Base-by-base conservation (phyloP, 2,797 vertebrate genomes). In the Enteromius anoplus region DNA sequence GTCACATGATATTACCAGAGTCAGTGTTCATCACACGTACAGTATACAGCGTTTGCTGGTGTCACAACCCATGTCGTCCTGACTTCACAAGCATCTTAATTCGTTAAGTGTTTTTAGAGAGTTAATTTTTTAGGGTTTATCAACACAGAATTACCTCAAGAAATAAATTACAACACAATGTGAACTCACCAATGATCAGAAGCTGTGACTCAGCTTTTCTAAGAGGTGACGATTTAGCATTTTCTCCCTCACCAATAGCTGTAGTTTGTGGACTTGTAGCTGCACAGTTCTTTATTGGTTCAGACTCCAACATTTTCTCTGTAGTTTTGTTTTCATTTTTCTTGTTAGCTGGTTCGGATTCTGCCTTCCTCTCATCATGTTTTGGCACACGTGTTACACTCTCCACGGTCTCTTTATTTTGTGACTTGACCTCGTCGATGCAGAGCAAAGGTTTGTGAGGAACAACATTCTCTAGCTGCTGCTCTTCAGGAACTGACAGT, bases 121-220 rank as follows among this genome's bases (percentile, higher is more conserved):
- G n/a, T n/a, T n/a, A n/a, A 26, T 26, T 26, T 26, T 26, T 26
- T 26, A 26, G 15, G 9, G 34, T 29, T 19, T 62, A 66, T 64
- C 9, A 73, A 26, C 26, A 47, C 42, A 64, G 8, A 10, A 11
- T 47, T 47, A 14, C 45, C n/a, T 34, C n/a, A 62, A 23, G 5
- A n/a, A 60, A 32, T 60, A 0, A 40, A 23, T 76, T 34, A 7
- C 15, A 64, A 64, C 26, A 64, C 62, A 64, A 32, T 1, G 19
- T 72, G 8, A 42, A 80, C 88, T 75, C 70, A 91, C 91, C 91
- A 68, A 91, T 84, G 78, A 91, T 81, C 23, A 84, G 45, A 47
- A 82, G 75, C 9, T 81, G 78, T 60, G 86, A 76, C n/a, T 86
- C 78, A 19, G 69, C 45, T 77, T 87, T 86, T 62, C 26, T 66